Conservation (phyloP, 1,140 invertebrate genomes). For the Drosophila micromelanica region DNA sequence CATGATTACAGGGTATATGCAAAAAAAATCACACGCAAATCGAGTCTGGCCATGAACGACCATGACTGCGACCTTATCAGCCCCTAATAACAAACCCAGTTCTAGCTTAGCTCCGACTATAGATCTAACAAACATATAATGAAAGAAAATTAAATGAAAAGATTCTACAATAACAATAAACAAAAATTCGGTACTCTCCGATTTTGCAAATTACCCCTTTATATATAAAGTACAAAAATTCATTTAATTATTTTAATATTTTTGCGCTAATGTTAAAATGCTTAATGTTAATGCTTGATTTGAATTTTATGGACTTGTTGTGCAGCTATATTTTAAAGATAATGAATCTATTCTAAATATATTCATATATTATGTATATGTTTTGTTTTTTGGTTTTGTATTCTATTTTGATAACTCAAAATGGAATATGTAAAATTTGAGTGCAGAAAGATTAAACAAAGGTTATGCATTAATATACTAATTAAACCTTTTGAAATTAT, state of each 20-base stretch:
- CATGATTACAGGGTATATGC: neutral
- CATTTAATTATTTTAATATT: constrained; percentile 19
- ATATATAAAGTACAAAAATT: neutral
- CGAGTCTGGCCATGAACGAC: constrained; percentile 52
- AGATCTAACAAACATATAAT: constrained; percentile 4
- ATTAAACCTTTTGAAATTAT: too few species aligned
- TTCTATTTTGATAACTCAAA: constrained; percentile 6
- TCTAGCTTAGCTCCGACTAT: neutral
- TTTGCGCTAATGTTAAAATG: constrained; percentile 19
- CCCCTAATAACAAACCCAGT: neutral
- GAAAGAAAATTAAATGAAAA: neutral
- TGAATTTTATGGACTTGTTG: constrained; percentile 32
- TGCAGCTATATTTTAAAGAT: constrained; percentile 20
- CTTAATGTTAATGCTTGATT: constrained; percentile 17
- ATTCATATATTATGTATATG: constrained; percentile 5
- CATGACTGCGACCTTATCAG: constrained; percentile 61
- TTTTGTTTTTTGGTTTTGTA: constrained; percentile 8
- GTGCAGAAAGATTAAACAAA: too few species aligned
- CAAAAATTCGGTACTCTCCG: neutral
- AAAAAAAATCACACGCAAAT: constrained; percentile 37
- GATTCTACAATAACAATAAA: neutral
- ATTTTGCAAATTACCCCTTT: constrained; percentile 31
- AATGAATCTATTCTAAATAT: constrained; percentile 21
- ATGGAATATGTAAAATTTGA: neutral
- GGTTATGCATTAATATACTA: too few species aligned